phyloP scores from a whole-genome alignment of 2,797 vertebrate genomes.

The Rallus crepitans region DNA sequence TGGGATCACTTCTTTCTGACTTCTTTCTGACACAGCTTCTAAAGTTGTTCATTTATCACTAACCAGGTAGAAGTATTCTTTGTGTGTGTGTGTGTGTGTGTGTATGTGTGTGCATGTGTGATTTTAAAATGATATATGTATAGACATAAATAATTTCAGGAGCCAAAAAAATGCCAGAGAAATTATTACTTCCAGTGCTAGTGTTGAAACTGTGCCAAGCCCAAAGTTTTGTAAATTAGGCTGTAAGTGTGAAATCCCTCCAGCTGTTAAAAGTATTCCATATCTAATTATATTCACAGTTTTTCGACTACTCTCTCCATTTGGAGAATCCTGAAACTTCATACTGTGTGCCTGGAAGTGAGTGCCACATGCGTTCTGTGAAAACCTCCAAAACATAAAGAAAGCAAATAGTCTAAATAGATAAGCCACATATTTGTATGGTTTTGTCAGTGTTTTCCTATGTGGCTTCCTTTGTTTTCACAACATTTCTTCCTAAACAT shows the following conservation, averaged over 20 bases:
- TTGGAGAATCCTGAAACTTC: conserved; percentile 67
- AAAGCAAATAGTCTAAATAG: conserved; percentile 65
- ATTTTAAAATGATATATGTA: conserved; percentile 70
- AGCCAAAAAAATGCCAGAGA: conserved; percentile 70
- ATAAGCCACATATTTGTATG: conserved; percentile 60
- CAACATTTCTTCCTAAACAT: conserved; percentile 55
- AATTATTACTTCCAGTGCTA: conserved; percentile 79
- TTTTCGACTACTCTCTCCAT: conserved; percentile 68
- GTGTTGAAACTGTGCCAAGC: conserved; percentile 76
- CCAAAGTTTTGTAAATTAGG: conserved; percentile 79
- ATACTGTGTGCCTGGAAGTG: conserved; percentile 47
- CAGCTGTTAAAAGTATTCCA: conserved; percentile 84
- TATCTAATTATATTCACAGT: conserved; percentile 80
- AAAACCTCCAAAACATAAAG: conserved; percentile 64
- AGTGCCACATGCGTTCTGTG: conserved; percentile 40
- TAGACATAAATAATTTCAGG: conserved; percentile 73
- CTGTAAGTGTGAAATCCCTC: conserved; percentile 83
- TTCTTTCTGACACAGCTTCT: conserved; percentile 46
- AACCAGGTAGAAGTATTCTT: conserved; percentile 58
- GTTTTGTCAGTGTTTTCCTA: conserved; percentile 54
- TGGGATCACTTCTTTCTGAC: neutral
- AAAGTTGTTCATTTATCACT: conserved; percentile 56
- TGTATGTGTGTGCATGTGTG: neutral
- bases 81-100: neutral
- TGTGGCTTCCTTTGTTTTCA: conserved; percentile 65